Evolutionary conservation across 2,113 vertebrate species (phyloP), one percentile per base, ranked within the genome.

Genomic region (Vulpes lagopus): DNA sequence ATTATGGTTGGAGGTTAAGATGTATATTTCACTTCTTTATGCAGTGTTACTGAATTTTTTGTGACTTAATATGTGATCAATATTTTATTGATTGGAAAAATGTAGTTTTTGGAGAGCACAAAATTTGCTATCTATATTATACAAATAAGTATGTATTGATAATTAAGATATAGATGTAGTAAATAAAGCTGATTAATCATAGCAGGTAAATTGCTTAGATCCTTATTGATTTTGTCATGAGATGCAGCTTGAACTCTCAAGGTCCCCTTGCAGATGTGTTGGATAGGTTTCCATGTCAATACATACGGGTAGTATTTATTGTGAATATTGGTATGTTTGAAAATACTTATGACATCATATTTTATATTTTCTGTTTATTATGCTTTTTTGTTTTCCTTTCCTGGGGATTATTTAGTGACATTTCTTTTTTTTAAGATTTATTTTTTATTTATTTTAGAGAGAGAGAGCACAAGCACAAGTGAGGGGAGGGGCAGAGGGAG

Each of bases 1-100:
- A 15, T 64, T 94, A 57, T 76, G 15, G 32, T 51, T 57, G 85
- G 85, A 64, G 64, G 82, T 87, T 67, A 80, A 73, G 57, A 62
- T 3, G 27, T 16, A 57, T 64, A 59, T 23, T 76, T 83, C 81
- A 67, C 23, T 74, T 17, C 17, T 79, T 93, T 95, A 73, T 95
- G 43, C 60, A 80, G 1, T 87, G 23, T 67, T 78, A 78, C 2
- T 95, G 32, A 79, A 22, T 79, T 85, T 79, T 79, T 95, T 90
- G 27, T 79, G 60, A 83, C n/a, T 83, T 74, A 67, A 81, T 78
- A 20, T 53, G 0, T 74, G 20, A 71, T 73, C 32, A 90, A 0
- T 90, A 49, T 92, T 97, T 92, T 91, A 85, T 89, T 97, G 57
- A 91, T 27, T 91, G 94, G 80, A n/a, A 93, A 89, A 38, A 79